Base-by-base conservation (phyloP, 2,797 vertebrate genomes). In the Sebastes steindachneri region DNA sequence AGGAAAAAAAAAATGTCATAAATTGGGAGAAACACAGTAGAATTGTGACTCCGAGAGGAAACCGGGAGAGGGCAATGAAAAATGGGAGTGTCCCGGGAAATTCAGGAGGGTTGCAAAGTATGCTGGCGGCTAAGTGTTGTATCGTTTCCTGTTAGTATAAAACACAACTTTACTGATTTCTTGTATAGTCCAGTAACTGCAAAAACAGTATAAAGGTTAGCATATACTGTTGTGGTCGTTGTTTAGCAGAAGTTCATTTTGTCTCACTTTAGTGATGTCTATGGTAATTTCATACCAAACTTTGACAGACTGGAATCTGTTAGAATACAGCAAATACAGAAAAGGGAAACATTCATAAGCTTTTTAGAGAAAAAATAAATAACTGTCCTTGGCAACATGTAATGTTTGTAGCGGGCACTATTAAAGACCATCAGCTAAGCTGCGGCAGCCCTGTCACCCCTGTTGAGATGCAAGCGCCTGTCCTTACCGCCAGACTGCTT, bases 401-500 rank as follows among this genome's bases (percentile, higher is more conserved):
- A 45, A 64, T 21, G 82, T 76, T 77, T 88, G 66, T 31, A 23
- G 67, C 68, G 62, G 65, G 23, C 23, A 41, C 64, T 75, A 80
- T 89, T 86, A 85, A 84, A 90, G 68, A 76, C 71, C 82, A 73
- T 75, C 75, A 82, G 82, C 87, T 77, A 85, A 93, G 90, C 83
- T 64, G 83, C 73, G 85, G 88, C 89, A 80, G 91, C 86, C 84
- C 82, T 78, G 85, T 91, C 88, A 77, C 86, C 92, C 92, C 91
- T 83, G 89, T 87, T 65, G 89, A 88, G 92, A 91, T 75, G 82
- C 82, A 82, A 88, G 87, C 63, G 64, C 53, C 86, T 65, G 83
- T 92, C 90, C 78, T 85, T 69, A 62, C 83, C 86, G 92, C 89
- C 90, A 93, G 88, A 90, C 89, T 84, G 89, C 87, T 87, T 83